phyloP scores from a whole-genome alignment of 1,140 invertebrate genomes.

The Artemia franciscana region DNA sequence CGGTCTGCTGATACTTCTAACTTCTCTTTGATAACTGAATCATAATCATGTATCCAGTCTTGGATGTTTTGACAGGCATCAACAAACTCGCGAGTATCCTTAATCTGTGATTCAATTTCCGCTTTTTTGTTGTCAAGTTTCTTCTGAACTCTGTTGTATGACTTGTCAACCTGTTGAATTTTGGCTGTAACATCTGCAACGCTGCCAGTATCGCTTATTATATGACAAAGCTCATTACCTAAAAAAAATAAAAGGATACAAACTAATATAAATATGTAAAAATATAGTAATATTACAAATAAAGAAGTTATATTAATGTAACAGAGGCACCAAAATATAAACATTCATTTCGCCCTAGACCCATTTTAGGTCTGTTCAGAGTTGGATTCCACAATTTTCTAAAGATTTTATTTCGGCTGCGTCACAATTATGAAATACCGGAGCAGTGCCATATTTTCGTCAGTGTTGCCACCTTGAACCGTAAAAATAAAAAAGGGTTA shows the following conservation, averaged over 20 bases:
- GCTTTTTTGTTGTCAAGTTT: constrained; percentile 70
- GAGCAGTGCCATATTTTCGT: too few relatives aligned
- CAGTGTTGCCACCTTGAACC: too few relatives aligned
- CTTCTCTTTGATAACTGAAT: constrained; percentile 39
- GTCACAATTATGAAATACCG: too few relatives aligned
- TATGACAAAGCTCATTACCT: constrained; percentile 35
- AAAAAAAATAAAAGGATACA: background rate
- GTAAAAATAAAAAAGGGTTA: too few relatives aligned
- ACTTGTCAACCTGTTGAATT: constrained; percentile 48
- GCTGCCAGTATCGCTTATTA: constrained; percentile 69
- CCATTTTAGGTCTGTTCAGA: too few relatives aligned
- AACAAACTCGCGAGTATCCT: constrained; percentile 60
- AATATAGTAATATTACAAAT: too few relatives aligned
- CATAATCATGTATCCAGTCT: constrained; percentile 58
- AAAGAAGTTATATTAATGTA: too few relatives aligned
- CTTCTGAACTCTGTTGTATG: constrained; percentile 61
- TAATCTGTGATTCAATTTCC: constrained; percentile 61
- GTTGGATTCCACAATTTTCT: too few relatives aligned
- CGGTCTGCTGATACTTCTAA: constrained; percentile 62
- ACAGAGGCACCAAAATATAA: too few relatives aligned
- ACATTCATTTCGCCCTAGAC: too few relatives aligned
- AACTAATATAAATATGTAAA: too few relatives aligned
- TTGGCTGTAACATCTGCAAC: constrained; percentile 73
- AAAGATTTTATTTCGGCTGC: too few relatives aligned
- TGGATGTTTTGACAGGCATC: constrained; percentile 59